Evolutionary conservation across 1,140 invertebrate species (phyloP).

Genomic region (Portunus trituberculatus): DNA sequence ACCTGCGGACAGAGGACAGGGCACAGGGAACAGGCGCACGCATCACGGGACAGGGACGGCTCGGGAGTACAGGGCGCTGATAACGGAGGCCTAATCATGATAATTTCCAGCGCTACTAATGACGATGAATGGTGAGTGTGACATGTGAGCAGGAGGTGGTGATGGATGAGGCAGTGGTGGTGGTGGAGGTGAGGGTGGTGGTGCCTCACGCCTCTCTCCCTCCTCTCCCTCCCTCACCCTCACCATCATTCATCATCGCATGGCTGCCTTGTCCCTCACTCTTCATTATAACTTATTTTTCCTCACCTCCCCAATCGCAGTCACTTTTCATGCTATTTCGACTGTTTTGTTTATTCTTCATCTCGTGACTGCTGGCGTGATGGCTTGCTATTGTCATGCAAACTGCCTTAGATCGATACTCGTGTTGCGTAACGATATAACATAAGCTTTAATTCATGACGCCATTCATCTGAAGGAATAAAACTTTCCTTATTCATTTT

Average conservation of each 20-base stretch:
- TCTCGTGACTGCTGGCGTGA: no score
- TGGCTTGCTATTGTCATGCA: no score
- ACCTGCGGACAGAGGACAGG: neutral
- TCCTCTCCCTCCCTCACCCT: neutral
- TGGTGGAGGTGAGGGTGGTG: neutral
- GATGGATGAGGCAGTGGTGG: neutral
- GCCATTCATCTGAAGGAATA: no score
- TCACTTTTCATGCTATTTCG: neutral
- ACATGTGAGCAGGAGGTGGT: neutral
- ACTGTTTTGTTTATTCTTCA: no score
- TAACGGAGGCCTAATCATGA: neutral
- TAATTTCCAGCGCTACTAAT: neutral
- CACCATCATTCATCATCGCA: slow-evolving; percentile 21
- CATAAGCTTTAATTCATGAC: no score
- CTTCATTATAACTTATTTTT: slow-evolving; percentile 4
- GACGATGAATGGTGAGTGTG: slow-evolving; percentile 12
- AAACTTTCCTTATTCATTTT: no score
- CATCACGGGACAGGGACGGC: no score
- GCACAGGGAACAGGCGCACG: neutral
- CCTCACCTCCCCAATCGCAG: neutral
- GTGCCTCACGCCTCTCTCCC: neutral
- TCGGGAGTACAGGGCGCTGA: neutral
- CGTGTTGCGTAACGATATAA: no score
- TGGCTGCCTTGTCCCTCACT: neutral
- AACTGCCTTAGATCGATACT: no score